Evolutionary conservation across 2,888 invertebrate genomes (phyloP).

Genomic region (Dexiosoma caninum): DNA sequence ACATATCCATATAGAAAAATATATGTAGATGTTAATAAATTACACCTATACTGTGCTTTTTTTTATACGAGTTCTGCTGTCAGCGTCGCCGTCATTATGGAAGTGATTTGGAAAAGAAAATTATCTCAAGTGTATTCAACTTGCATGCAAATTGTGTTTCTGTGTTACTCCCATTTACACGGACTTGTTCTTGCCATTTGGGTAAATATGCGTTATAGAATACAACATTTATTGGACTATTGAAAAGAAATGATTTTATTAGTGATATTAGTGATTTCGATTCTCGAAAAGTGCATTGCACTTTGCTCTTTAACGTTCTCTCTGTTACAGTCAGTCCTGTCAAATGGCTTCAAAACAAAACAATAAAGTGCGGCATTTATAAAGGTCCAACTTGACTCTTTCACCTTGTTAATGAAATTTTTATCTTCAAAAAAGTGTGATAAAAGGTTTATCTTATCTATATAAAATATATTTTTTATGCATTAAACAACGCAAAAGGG

Average conservation of each 20-base stretch:
- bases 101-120: slow-evolving; percentile 27
- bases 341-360: no score
- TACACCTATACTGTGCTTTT: background rate
- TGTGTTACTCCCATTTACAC: slow-evolving; percentile 10
- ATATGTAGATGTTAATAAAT: background rate
- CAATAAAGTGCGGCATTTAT: no score
- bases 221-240: background rate
- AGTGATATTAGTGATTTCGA: background rate
- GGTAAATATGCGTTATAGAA: slow-evolving; percentile 42
- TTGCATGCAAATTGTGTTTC: slow-evolving; percentile 16
- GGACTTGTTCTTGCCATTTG: background rate
- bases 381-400: background rate
- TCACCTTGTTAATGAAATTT: background rate
- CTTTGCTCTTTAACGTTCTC: no score
- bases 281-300: no score
- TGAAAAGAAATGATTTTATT: background rate
- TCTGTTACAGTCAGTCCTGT: no score
- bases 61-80: background rate
- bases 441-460: slow-evolving; percentile 8
- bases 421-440: background rate
- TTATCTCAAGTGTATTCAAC: slow-evolving; percentile 2
- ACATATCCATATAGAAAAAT: no score
- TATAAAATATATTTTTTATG: no score
- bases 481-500: no score
- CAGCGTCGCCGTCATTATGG: background rate